These are phyloP conservation scores for Dusona sp. DNA, from an alignment of 2,888 invertebrate species.

Conservation along the genomic window DNA sequence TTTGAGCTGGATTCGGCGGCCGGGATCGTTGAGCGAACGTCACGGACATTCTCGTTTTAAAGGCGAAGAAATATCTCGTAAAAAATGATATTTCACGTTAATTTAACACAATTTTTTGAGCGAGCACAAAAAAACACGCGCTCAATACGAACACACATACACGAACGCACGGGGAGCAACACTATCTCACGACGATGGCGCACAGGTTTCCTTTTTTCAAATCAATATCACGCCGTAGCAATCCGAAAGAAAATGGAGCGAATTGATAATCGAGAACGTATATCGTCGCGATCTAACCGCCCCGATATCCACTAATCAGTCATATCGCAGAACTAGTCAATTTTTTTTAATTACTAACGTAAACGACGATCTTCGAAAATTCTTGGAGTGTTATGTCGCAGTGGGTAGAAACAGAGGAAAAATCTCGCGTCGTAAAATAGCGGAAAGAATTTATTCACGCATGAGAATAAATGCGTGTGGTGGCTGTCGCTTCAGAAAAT, in stretches of 20 bases:
- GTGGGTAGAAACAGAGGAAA: conserved; percentile 8
- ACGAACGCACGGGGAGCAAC: conserved; percentile 8
- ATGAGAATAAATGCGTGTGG: conserved; percentile 28
- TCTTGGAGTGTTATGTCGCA: conserved; percentile 18
- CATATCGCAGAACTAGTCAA: not conserved
- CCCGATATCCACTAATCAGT: not conserved
- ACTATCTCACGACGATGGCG: conserved; percentile 40
- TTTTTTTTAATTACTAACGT: not conserved
- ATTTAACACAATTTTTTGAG: not conserved
- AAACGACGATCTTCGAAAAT: not conserved
- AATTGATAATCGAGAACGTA: conserved; percentile 18
- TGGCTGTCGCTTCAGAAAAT: conserved; percentile 44
- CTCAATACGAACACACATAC: not conserved
- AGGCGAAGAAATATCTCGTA: not conserved
- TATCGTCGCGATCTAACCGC: not conserved
- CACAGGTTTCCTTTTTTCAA: conserved; percentile 62
- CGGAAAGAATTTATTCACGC: conserved; percentile 20
- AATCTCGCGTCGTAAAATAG: conserved; percentile 58
- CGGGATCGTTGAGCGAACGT: conserved; percentile 91
- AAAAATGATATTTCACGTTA: not conserved
- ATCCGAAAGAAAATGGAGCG: conserved; percentile 36
- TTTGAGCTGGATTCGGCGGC: conserved; percentile 93
- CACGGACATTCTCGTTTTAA: conserved; percentile 87
- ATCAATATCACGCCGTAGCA: conserved; percentile 66
- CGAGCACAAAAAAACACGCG: conserved; percentile 30